Percentiles rank a stretch among this genome's conserved stretches.
Evolutionary conservation across 2,888 invertebrate genomes (phyloP).

Genomic region (Chaitophorus viminalis): DNA sequence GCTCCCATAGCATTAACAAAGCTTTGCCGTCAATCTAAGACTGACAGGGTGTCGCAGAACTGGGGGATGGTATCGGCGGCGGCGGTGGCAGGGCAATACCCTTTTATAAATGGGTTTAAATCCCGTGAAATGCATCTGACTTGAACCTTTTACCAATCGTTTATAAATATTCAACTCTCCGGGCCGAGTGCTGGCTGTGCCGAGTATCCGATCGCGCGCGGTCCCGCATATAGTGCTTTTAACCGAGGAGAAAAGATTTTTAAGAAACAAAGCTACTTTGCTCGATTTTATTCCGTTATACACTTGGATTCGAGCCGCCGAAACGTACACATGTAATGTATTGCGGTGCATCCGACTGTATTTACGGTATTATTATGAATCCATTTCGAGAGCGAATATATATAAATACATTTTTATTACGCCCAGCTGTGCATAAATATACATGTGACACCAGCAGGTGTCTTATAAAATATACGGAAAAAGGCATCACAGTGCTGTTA

Average conservation of each 20-base stretch:
- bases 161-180: slow-evolving; percentile 61
- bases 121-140: slow-evolving; percentile 62
- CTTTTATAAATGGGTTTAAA: slow-evolving; percentile 61
- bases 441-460: too few species aligned
- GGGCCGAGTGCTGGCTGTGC: slow-evolving; percentile 7
- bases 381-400: slow-evolving; percentile 7
- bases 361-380: slow-evolving; percentile 5
- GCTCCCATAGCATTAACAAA: slow-evolving; percentile 61
- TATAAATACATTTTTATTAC: neutral
- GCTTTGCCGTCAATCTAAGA: slow-evolving; percentile 61
- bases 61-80: neutral
- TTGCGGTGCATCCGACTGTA: neutral
- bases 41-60: slow-evolving; percentile 2
- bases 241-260: slow-evolving; percentile 31
- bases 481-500: too few species aligned
- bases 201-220: slow-evolving; percentile 15
- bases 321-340: slow-evolving; percentile 8
- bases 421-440: too few species aligned
- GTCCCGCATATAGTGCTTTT: slow-evolving; percentile 23
- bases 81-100: slow-evolving; percentile 27
- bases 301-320: slow-evolving; percentile 13
- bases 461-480: too few species aligned
- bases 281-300: neutral
- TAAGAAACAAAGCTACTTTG: slow-evolving; percentile 39
- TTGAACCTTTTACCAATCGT: slow-evolving; percentile 61